A percentile compares a stretch with the other conserved stretches of the same genome.
Conservation (phyloP, 2,888 invertebrate species). For the Andricus quercusramuli region DNA sequence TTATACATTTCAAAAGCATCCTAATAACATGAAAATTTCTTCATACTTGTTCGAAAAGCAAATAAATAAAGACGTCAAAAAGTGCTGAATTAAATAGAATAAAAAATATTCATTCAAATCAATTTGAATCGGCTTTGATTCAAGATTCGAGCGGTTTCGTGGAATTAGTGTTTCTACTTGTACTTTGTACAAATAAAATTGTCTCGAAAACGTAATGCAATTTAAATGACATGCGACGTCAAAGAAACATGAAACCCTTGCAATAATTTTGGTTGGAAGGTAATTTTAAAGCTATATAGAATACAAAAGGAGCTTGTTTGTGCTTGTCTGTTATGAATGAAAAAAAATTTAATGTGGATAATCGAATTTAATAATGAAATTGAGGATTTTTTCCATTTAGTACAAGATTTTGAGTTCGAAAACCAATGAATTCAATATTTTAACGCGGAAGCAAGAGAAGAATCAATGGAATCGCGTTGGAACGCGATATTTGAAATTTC, state of each 20-base stretch:
- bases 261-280: background rate
- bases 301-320: background rate
- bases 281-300: background rate
- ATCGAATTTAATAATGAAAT: background rate
- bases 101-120: too few relatives aligned
- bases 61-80: too few relatives aligned
- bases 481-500: constrained; percentile 42
- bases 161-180: background rate
- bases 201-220: background rate
- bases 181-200: background rate
- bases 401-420: background rate
- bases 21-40: too few relatives aligned
- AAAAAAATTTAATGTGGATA: background rate
- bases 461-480: background rate
- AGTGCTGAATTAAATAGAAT: too few relatives aligned
- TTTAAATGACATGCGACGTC: background rate
- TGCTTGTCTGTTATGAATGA: background rate
- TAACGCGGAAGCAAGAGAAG: constrained; percentile 26
- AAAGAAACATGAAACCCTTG: background rate
- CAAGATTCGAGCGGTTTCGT: too few relatives aligned
- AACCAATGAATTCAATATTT: background rate
- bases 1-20: too few relatives aligned
- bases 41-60: too few relatives aligned
- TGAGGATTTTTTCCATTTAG: background rate
- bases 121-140: too few relatives aligned